phyloP scores from a whole-genome alignment of 2,888 invertebrate genomes.

The Plagodis dolabraria region DNA sequence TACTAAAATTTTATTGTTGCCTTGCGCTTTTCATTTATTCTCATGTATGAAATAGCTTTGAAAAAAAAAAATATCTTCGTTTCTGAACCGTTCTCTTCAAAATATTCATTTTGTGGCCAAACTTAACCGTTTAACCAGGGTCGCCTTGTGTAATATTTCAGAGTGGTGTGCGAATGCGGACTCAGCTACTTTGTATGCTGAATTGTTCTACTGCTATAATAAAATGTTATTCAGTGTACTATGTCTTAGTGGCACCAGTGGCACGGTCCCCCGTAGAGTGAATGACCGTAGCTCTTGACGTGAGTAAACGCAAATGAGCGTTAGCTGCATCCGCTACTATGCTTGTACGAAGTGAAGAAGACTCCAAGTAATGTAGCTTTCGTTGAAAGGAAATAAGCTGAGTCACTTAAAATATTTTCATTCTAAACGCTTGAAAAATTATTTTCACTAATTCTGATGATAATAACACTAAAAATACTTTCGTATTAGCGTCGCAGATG shows the following conservation, averaged over 20 bases:
- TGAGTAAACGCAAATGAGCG: constrained; percentile 49
- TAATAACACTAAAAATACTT: too few species aligned
- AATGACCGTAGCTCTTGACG: constrained; percentile 51
- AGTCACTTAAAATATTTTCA: background rate
- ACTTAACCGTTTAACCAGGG: constrained; percentile 23
- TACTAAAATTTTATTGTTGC: background rate
- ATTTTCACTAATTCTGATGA: too few species aligned
- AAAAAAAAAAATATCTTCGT: constrained; percentile 11
- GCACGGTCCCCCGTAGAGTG: constrained; percentile 40
- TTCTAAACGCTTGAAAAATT: too few species aligned
- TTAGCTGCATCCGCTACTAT: constrained; percentile 39
- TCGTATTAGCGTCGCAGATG: too few species aligned
- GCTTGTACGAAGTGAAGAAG: constrained; percentile 17
- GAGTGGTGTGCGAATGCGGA: constrained; percentile 15
- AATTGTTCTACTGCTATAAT: constrained; percentile 37
- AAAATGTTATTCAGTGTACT: constrained; percentile 36
- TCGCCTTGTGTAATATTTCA: constrained; percentile 31
- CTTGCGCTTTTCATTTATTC: background rate
- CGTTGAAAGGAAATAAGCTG: constrained; percentile 2
- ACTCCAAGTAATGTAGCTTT: constrained; percentile 7
- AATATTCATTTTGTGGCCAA: constrained; percentile 34
- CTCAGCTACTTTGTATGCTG: constrained; percentile 30
- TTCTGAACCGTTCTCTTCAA: constrained; percentile 24
- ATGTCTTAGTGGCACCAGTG: constrained; percentile 29
- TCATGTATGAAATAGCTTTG: constrained; percentile 10